Evolutionary conservation across 2,888 invertebrate species (phyloP).

Genomic region (Quadriops clusia): DNA sequence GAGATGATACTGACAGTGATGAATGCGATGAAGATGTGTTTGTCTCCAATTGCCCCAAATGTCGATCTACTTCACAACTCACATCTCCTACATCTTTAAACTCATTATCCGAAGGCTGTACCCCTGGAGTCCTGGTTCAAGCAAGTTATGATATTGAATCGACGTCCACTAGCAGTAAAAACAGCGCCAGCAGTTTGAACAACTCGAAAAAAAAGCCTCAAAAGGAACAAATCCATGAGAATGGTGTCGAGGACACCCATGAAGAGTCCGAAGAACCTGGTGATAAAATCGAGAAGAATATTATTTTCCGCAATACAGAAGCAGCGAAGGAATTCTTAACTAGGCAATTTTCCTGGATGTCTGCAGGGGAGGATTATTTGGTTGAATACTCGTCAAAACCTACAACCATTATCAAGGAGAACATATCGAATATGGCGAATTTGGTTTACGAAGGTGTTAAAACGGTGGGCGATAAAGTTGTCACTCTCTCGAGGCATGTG

Average conservation of each 20-base stretch:
- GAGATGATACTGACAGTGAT: constrained; percentile 43
- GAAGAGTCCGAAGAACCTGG: too few relatives aligned
- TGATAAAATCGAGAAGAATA: constrained; percentile 37
- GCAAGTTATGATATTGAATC: constrained; percentile 33
- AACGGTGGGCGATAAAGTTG: constrained; percentile 63
- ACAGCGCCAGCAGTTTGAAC: constrained; percentile 23
- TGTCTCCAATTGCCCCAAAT: constrained; percentile 53
- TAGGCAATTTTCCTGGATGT: constrained; percentile 62
- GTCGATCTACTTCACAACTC: constrained; percentile 44
- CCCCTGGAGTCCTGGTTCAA: constrained; percentile 47
- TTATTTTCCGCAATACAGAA: constrained; percentile 66
- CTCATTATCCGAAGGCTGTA: constrained; percentile 52
- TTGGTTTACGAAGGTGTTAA: constrained; percentile 64
- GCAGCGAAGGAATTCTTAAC: constrained; percentile 66
- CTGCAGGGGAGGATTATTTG: constrained; percentile 54
- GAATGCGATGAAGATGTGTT: constrained; percentile 53
- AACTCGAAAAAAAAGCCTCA: constrained; percentile 25
- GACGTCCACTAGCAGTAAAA: constrained; percentile 26
- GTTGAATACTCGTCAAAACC: constrained; percentile 55
- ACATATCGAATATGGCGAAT: constrained; percentile 61
- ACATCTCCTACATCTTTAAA: constrained; percentile 48
- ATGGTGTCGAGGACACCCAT: constrained; percentile 16
- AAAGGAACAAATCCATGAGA: constrained; percentile 22
- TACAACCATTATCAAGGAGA: constrained; percentile 57
- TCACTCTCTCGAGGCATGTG: constrained; percentile 59